Evolutionary conservation across 2,888 invertebrate species (phyloP), one percentile per base, ranked within the genome.

Genomic region (Aporophyla nigra): DNA sequence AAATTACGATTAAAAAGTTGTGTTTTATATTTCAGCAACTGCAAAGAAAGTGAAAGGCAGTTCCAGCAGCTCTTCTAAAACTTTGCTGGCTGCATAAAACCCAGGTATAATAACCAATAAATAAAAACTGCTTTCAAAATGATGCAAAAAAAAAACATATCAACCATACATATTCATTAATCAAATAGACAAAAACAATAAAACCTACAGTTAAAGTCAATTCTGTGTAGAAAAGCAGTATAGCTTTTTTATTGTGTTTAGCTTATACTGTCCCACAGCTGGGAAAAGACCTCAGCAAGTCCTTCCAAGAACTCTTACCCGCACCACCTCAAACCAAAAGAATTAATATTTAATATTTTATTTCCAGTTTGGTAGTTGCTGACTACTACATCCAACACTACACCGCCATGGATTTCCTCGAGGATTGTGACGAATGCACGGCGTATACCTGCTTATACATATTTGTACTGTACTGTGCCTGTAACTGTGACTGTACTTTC

Each of bases 291-390:
- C 0, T 43, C 43, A 0, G 10, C 12, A 43, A 43, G 43, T 3
- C 43, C 12, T 46, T 46, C 43, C 43, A 46, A 3, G 33, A 33
- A 33, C 3, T 33, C 33, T 33, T 33, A 33, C 33, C 33, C 43
- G 1, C 10, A 3, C 43, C 43, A 46, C 43, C 43, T 10, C 43
- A 10, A 46, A 46, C 43, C 40, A 16, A 21, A 71, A 16, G 3
- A 33, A 53, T 27, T 40, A 16, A 67, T 54, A 1, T 0, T 56
- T 43, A 40, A n/a, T 27, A 69, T 59, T 69, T 51, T n/a, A 43
- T 54, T 73, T 80, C 7, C 49, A 77, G 80, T 43, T 21, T n/a
- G 49, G 16, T 40, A 53, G 19, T 27, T 0, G 7, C 46, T 27
- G 19, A 12, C 27, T 19, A 33, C n/a, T 27, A 80, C 27, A 53